Base-by-base conservation (phyloP, 2,797 vertebrate genomes). In the Crenuchus spilurus region DNA sequence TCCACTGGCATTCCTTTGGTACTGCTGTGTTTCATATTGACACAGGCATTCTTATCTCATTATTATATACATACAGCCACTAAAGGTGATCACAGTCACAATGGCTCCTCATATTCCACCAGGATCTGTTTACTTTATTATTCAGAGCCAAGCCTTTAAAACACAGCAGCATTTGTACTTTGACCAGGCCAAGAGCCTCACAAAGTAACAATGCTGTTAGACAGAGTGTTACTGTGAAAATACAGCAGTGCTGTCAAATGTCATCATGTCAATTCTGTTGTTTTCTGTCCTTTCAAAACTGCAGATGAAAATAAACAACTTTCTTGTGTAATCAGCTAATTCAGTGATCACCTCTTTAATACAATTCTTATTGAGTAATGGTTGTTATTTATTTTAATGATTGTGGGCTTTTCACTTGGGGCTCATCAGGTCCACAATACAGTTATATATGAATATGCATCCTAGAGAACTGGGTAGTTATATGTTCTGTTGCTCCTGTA, bases 101-200 rank as follows among this genome's bases (percentile, higher is more conserved):
- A 54, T 30, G 8, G 2, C 3, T 14, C 51, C 4, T n/a, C 49
- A 9, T 6, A 24, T 24, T 13, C 7, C 30, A 57, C 30, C 2
- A 3, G 20, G 13, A 39, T 26, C 35, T 26, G 9, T 77, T 72
- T 58, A 72, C 39, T 28, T 49, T 26, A 11, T 18, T 3, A 39
- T 74, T 24, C 8, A 13, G 2, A 6, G 76, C 83, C 89, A 86
- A 90, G 86, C 91, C 90, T 81, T 82, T 70, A 69, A 41, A 39
- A 61, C 18, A 51, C 84, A 24, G 55, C 70, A 61, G 54, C 62
- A 71, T 33, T 39, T 76, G 88, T 85, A 91, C 92, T 92, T 88
- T 91, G 89, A 84, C 88, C 90, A 22, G 33, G 44, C n/a, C n/a
- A n/a, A n/a, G 44, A 18, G 30, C 63, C 20, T 70, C 22, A 26